Percentiles rank a stretch among this genome's conserved stretches.
Conservation (phyloP, 1,140 invertebrate species). For the Drosophila nannoptera region DNA sequence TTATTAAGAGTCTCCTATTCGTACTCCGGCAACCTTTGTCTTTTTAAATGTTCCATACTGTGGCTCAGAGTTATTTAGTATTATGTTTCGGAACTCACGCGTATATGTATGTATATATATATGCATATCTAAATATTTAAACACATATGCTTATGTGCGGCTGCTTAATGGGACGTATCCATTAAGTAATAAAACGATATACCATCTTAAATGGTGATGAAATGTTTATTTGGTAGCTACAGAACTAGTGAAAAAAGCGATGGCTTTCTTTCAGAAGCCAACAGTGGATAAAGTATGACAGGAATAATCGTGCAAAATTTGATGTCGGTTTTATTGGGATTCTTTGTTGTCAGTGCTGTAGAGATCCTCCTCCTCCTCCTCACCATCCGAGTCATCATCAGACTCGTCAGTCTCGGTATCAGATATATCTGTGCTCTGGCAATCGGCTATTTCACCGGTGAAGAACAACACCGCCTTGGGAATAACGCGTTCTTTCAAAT, state of each 20-base stretch:
- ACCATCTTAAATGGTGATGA: constrained; percentile 35
- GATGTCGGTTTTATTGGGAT: background rate
- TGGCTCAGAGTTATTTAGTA: constrained; percentile 43
- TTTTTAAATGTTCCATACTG: constrained; percentile 11
- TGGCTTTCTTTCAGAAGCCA: constrained; percentile 1
- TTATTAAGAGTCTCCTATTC: background rate
- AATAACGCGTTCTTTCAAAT: constrained; percentile 90
- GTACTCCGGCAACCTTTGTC: background rate
- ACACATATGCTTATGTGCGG: constrained; percentile 17
- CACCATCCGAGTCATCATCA: constrained; percentile 81
- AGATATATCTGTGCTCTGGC: constrained; percentile 71
- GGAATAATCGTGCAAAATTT: constrained; percentile 4
- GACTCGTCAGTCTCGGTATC: constrained; percentile 85
- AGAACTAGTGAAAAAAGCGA: constrained; percentile 24
- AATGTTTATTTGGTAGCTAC: constrained; percentile 56
- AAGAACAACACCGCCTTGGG: constrained; percentile 93
- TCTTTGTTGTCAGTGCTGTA: constrained; percentile 47
- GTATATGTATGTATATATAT: constrained; percentile 16
- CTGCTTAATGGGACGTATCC: constrained; percentile 48
- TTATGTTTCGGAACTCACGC: constrained; percentile 43
- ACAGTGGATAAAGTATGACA: background rate
- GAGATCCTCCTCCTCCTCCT: constrained; percentile 56
- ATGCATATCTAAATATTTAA: constrained; percentile 17
- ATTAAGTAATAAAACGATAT: constrained; percentile 54
- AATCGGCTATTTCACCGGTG: constrained; percentile 86